Evolutionary conservation across 53 echinoderm and acorn worm species (phyloP), one percentile per base, ranked within the genome.

Genomic region (Luidia sarsii): DNA sequence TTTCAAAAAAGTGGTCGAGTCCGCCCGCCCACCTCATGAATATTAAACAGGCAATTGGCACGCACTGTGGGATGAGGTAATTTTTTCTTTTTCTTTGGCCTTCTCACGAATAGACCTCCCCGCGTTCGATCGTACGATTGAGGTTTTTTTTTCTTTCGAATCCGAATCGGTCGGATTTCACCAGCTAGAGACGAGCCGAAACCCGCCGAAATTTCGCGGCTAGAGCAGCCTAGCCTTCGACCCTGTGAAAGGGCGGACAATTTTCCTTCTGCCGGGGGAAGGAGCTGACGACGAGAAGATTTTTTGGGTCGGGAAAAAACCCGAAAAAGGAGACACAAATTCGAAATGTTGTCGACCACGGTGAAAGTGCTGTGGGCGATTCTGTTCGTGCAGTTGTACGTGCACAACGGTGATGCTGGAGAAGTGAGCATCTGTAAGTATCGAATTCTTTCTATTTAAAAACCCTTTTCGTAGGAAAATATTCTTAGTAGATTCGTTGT

Each of bases 31-130:
- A 7, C 19, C 29, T 77, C 77, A 77, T 77, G 77, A 77, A 77
- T 77, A 77, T 77, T 77, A 77, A 59, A 14, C 59, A 77, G 8
- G 59, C 61, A n/a, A 60, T 57, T 77, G 77, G 77, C 43, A 77
- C 62, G 77, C 46, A n/a, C n/a, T n/a, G n/a, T n/a, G n/a, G n/a
- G 1, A 10, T 48, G 61, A 39, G 45, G 30, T 41, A 38, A 41
- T 43, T 60, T 27, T 60, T 65, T 74, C 57, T 74, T 16, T n/a
- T n/a, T n/a, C n/a, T n/a, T n/a, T n/a, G n/a, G n/a, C n/a, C n/a
- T n/a, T n/a, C n/a, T n/a, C n/a, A n/a, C n/a, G n/a, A n/a, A 57
- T 14, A 38, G 28, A 74, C 56, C 74, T 55, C 41, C 39, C 39
- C 28, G 41, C 39, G 38, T 27, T 39, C 55, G 25, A 18, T 39